Percentiles rank a stretch among this genome's conserved stretches.
These are phyloP conservation scores for Caenorhabditis wallacei DNA, from an alignment of 2,888 invertebrate genomes.

Conservation along the genomic window DNA sequence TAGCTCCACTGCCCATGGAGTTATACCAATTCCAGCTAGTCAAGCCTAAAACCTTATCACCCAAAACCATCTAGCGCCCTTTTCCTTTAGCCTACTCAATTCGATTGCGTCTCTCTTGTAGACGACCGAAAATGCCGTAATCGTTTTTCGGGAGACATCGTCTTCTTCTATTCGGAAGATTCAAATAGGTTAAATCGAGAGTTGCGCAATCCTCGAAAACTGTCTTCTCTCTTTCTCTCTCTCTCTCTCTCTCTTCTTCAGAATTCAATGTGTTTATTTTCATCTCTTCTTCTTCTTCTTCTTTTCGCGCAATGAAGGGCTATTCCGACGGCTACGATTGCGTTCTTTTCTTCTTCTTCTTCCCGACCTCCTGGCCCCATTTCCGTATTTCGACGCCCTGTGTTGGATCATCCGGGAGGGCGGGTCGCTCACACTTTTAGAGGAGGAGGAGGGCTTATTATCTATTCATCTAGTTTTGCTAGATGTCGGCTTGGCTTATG, in stretches of 20 bases:
- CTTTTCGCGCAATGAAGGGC: constrained; percentile 3
- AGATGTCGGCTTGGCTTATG: no score
- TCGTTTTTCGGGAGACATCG: constrained; percentile 30
- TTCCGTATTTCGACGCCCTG: constrained; percentile 43
- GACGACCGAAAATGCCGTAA: constrained; percentile 35
- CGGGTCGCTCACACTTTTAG: no score
- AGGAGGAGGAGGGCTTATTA: not conserved
- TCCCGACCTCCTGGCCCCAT: constrained; percentile 46
- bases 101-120: no score
- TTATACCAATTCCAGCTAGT: no score
- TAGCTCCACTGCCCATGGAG: no score
- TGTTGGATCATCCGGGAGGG: constrained; percentile 26
- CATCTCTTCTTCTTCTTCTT: not conserved
- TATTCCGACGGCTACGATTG: constrained; percentile 48
- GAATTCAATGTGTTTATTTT: constrained; percentile 57
- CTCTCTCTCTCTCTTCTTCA: not conserved
- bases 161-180: no score
- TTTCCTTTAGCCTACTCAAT: no score
- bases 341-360: not conserved
- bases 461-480: not conserved
- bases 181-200: constrained; percentile 69
- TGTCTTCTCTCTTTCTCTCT: not conserved
- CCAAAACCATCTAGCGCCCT: no score
- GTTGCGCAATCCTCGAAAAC: constrained; percentile 61
- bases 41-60: no score